These are phyloP conservation scores for Tyto alba DNA, from an alignment of 2,113 vertebrate genomes.

Conservation along the genomic window DNA sequence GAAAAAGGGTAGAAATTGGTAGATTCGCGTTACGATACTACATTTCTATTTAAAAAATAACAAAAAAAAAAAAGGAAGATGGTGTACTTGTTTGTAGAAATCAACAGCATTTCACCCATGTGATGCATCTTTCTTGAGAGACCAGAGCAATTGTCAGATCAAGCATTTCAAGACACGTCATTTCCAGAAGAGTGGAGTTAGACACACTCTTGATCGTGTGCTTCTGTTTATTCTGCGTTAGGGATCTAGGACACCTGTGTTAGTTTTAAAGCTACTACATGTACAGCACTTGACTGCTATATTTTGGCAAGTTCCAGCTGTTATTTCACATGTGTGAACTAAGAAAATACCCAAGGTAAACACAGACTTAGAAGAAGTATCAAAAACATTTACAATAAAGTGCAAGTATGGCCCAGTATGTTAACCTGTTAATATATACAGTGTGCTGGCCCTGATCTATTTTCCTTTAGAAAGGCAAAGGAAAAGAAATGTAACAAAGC, in stretches of 20 bases:
- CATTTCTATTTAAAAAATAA: not conserved
- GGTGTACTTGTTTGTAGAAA: not conserved
- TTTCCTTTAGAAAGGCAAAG: not conserved
- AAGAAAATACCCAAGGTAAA: conserved; percentile 66
- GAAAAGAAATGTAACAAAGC: not conserved
- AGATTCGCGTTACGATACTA: not conserved
- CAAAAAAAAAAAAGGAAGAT: not conserved
- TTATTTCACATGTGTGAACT: conserved; percentile 71
- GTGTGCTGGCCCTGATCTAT: conserved; percentile 3
- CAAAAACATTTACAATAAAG: conserved; percentile 67
- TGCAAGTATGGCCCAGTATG: conserved; percentile 43
- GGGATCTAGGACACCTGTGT: conserved; percentile 67
- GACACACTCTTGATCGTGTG: conserved; percentile 50
- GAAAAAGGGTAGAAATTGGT: not conserved
- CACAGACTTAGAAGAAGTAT: conserved; percentile 60
- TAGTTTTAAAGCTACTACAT: conserved; percentile 66
- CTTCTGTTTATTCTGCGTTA: conserved; percentile 60
- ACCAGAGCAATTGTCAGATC: conserved; percentile 21
- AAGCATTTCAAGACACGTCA: not conserved
- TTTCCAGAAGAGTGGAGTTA: conserved; percentile 43
- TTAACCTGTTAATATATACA: conserved; percentile 52
- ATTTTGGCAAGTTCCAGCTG: conserved; percentile 65
- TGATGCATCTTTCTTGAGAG: conserved; percentile 15
- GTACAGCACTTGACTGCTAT: conserved; percentile 40
- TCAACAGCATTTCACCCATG: not conserved